These are phyloP conservation scores for Labeo calbasu DNA, from an alignment of 2,797 vertebrate genomes.

Conservation along the genomic window DNA sequence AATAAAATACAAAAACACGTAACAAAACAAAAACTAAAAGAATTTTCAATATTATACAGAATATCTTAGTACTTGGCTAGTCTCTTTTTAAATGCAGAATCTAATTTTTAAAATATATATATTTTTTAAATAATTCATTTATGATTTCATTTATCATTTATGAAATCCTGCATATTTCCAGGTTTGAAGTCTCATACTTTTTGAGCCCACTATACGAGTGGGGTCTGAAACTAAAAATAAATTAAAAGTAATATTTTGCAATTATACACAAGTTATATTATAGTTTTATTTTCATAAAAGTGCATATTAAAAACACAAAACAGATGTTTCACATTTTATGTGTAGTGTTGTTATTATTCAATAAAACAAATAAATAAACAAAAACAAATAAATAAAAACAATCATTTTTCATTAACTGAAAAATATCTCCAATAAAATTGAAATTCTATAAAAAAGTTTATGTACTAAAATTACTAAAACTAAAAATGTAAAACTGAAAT, in stretches of 20 bases:
- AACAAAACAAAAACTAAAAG: no score
- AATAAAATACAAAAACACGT: no score
- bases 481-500: neutral
- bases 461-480: neutral
- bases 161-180: neutral
- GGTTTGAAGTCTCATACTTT: constrained; percentile 2
- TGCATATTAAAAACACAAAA: constrained; percentile 44
- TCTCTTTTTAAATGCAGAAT: no score
- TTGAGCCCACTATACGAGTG: neutral
- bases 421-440: no score
- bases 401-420: neutral
- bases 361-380: no score
- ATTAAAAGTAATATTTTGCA: neutral
- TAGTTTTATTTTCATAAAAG: constrained; percentile 42
- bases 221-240: neutral
- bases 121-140: no score
- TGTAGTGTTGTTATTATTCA: no score
- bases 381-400: neutral
- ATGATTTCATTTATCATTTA: neutral
- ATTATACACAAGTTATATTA: constrained; percentile 14
- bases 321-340: constrained; percentile 36
- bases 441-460: no score
- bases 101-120: no score
- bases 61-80: no score
- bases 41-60: no score